Evolutionary conservation across 2,113 vertebrate species (phyloP).

Genomic region (Tetraodon nigroviridis): DNA sequence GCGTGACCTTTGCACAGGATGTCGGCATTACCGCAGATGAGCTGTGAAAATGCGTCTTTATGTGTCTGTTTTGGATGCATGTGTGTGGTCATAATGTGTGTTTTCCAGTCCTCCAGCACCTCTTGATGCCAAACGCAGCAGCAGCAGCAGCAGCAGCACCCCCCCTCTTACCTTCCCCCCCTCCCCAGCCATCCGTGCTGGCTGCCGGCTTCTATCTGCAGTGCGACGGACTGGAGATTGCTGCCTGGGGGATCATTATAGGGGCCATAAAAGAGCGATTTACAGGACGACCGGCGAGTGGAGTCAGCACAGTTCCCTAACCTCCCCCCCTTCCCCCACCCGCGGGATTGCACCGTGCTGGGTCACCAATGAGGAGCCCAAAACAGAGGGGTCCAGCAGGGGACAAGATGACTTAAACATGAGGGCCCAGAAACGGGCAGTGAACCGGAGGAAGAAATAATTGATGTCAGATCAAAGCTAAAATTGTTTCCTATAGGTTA

Average conservation of each 20-base stretch:
- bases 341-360: constrained; percentile 41
- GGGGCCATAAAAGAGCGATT: constrained; percentile 76
- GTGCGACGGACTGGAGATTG: constrained; percentile 71
- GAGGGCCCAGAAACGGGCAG: constrained; percentile 11
- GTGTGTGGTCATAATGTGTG: constrained; percentile 35
- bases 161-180: constrained; percentile 28
- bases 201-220: constrained; percentile 69
- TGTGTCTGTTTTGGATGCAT: constrained; percentile 5
- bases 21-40: constrained; percentile 59
- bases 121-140: constrained; percentile 33
- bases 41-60: constrained; percentile 55
- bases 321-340: constrained; percentile 8
- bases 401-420: constrained; percentile 49
- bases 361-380: constrained; percentile 52
- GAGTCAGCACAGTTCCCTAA: constrained; percentile 64
- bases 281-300: constrained; percentile 65
- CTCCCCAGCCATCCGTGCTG: constrained; percentile 29
- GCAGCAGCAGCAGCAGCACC: too few species aligned
- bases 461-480: too few species aligned
- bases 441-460: not conserved
- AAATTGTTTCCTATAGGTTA: too few species aligned
- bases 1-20: constrained; percentile 61
- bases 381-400: constrained; percentile 43
- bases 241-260: constrained; percentile 72
- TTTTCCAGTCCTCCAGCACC: constrained; percentile 40